Evolutionary conservation across 2,797 vertebrate genomes (phyloP).

Genomic region (Peromyscus nudipes): DNA sequence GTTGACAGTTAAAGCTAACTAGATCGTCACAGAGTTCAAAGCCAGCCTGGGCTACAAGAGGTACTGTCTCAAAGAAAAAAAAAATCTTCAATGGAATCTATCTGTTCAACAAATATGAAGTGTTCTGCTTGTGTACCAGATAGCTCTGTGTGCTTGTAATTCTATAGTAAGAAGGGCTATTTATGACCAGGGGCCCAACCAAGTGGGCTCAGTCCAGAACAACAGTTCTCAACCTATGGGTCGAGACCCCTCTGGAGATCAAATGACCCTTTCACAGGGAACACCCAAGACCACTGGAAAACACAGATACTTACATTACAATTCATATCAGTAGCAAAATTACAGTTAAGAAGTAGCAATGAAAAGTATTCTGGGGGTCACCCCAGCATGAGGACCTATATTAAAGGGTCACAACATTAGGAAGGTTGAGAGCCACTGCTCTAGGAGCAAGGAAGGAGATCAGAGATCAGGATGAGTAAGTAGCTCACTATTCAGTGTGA

Average conservation of each 20-base stretch:
- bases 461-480: neutral
- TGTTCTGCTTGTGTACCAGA: neutral
- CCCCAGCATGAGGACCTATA: neutral
- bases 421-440: neutral
- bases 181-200: neutral
- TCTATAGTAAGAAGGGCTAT: neutral
- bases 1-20: neutral
- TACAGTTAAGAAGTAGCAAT: neutral
- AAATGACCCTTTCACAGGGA: neutral
- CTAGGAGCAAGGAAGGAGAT: neutral
- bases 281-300: neutral
- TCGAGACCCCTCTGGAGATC: neutral
- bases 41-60: neutral
- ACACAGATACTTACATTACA: neutral
- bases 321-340: neutral
- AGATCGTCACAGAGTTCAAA: neutral
- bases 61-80: neutral
- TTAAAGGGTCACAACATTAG: neutral
- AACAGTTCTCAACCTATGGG: neutral
- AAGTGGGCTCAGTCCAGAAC: neutral
- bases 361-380: neutral
- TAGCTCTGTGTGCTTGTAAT: neutral
- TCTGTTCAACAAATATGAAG: neutral
- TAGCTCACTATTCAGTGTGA: neutral
- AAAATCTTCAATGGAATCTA: neutral